Evolutionary conservation across 2,888 invertebrate species (phyloP), one percentile per base, ranked within the genome.

Genomic region (Hyposoter dolosus): DNA sequence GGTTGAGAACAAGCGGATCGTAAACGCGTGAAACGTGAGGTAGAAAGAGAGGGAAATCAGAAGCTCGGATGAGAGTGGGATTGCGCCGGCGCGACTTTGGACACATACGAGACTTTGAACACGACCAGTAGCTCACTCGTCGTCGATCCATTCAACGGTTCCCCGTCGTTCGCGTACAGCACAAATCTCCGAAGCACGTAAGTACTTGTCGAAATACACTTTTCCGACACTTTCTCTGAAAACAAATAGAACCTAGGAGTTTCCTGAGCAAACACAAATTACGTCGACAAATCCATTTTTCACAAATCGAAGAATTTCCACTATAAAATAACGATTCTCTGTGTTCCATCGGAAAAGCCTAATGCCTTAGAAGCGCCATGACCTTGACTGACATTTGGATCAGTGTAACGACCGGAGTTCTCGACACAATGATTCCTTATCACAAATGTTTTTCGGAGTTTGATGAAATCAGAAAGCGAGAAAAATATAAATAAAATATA

Each of bases 381-480:
- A 92, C 92, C 92, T 92, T 92, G 92, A 92, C 89, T 92, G 92
- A 92, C 92, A 92, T 92, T 91, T 89, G 77, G 78, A 68, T 78
- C 40, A 28, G 35, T 40, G n/a, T 65, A 78, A 69, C 56, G 50
- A 66, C 66, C 66, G 19, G 23, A 40, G 40, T 68, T 35, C 35
- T 5, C 10, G 19, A 19, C 19, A 9, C 32, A 17, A 74, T 35
- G 23, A 19, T 50, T 23, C 45, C 23, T 23, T 1, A 17, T 32
- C 9, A 40, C n/a, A 50, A 15, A 19, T 45, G n/a, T 50, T 50
- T 4, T 7, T 19, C 12, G 10, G 28, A 28, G 28, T 28, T 23
- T 4, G 3, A 50, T 66, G 3, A 65, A n/a, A 23, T 10, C 3
- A n/a, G 1, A 65, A 75, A n/a, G 9, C 40, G 35, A 17, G 2